Conservation (phyloP, 2,888 invertebrate species). For the Protophormia terraenovae region DNA sequence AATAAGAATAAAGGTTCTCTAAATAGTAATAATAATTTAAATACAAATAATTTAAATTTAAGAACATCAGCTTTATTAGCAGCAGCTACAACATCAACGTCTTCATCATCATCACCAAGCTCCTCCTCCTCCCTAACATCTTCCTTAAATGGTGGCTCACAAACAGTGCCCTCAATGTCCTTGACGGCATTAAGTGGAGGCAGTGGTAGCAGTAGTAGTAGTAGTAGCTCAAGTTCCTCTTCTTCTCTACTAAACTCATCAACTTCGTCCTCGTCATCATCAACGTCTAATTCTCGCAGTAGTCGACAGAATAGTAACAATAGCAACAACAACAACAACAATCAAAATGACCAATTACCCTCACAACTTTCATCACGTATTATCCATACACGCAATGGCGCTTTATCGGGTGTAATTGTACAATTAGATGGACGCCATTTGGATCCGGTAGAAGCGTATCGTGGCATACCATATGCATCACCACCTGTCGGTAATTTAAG, state of each 20-base stretch:
- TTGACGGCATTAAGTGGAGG: conserved; percentile 44
- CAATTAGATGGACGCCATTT: conserved; percentile 90
- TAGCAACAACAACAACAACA: conserved; percentile 72
- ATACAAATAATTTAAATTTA: conserved; percentile 65
- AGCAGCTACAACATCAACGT: conserved; percentile 61
- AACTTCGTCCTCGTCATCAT: conserved; percentile 47
- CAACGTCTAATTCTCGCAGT: conserved; percentile 56
- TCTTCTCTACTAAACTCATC: conserved; percentile 54
- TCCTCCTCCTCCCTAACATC: conserved; percentile 34
- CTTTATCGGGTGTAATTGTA: conserved; percentile 92
- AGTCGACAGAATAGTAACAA: conserved; percentile 68
- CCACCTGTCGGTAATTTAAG: conserved; percentile 93
- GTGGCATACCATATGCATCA: conserved; percentile 97
- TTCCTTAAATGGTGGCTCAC: too few species aligned
- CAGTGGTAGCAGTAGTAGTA: conserved; percentile 61
- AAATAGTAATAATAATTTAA: conserved; percentile 60
- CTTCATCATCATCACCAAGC: conserved; percentile 42
- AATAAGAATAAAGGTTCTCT: conserved; percentile 64
- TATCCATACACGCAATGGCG: conserved; percentile 93
- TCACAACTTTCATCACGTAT: conserved; percentile 89
- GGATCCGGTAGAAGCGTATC: conserved; percentile 95
- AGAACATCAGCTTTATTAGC: conserved; percentile 65
- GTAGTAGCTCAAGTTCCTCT: conserved; percentile 69
- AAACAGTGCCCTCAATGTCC: conserved; percentile 53
- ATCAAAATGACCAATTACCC: conserved; percentile 80